Evolutionary conservation across 1,140 invertebrate species (phyloP).

Genomic region (Copidosoma floridanum): DNA sequence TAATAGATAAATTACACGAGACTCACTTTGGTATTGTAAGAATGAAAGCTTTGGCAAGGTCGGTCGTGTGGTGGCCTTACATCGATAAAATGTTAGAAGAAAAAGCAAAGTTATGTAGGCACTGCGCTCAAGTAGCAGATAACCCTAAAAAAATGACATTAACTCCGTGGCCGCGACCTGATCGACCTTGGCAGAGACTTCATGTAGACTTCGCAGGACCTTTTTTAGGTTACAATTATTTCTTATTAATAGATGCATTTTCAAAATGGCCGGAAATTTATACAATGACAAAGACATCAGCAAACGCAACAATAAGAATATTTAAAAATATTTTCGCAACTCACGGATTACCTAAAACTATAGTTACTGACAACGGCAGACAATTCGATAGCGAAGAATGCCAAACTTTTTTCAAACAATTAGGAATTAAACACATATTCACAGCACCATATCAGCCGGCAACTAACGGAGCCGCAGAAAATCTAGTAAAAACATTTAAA

Average conservation of each 20-base stretch:
- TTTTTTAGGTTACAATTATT: conserved; percentile 12
- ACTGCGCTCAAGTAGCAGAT: conserved; percentile 29
- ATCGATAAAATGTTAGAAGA: conserved; percentile 52
- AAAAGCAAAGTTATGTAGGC: not conserved
- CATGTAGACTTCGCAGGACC: conserved; percentile 13
- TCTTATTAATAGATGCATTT: conserved; percentile 19
- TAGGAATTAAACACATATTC: not conserved
- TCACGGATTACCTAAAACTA: conserved; percentile 11
- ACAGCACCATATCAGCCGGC: conserved; percentile 2
- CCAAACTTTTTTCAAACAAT: not conserved
- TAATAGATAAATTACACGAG: conserved; percentile 48
- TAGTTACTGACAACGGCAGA: conserved; percentile 12
- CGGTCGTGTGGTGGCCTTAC: conserved; percentile 52
- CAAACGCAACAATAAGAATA: not conserved
- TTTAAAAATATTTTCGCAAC: conserved; percentile 9
- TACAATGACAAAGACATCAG: conserved; percentile 6
- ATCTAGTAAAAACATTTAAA: conserved; percentile 20
- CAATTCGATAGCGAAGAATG: not conserved
- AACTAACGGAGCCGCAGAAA: not conserved
- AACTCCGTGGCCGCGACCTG: not conserved
- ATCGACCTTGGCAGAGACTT: not conserved
- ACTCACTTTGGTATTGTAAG: conserved; percentile 53
- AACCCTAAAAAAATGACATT: conserved; percentile 13
- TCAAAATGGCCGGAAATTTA: conserved; percentile 14
- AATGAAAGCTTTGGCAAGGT: conserved; percentile 54